Conservation (phyloP, 2,113 vertebrate genomes). For the Pelodiscus sinensis region DNA sequence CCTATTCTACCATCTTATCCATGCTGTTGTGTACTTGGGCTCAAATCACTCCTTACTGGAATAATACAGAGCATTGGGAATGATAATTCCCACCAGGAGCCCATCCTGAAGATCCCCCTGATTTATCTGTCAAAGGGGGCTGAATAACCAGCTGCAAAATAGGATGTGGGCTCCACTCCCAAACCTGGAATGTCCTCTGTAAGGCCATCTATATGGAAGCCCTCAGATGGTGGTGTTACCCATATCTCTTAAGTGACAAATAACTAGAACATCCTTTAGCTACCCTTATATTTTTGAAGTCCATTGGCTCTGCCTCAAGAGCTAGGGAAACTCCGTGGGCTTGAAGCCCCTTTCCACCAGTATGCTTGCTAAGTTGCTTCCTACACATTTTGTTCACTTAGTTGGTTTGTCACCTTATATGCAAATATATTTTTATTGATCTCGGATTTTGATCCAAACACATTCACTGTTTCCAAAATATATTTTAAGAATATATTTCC, state of each 20-base stretch:
- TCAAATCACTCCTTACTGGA: not conserved
- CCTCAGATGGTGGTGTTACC: not conserved
- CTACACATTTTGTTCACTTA: not conserved
- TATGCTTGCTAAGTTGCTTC: not conserved
- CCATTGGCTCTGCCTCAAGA: not conserved
- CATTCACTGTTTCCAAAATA: not conserved
- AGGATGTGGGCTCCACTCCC: not conserved
- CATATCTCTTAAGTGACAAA: not conserved
- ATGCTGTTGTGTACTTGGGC: not conserved
- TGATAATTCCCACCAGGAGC: rapidly evolving
- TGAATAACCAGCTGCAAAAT: not conserved
- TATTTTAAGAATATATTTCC: not conserved
- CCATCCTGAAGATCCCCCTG: not conserved
- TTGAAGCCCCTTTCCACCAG: not conserved
- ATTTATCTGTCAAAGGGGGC: not conserved
- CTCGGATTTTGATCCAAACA: not conserved
- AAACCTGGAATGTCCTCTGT: no score
- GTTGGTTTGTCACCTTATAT: not conserved
- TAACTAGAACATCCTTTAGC: not conserved
- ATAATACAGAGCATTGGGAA: not conserved
- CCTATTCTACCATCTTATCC: not conserved
- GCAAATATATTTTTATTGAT: not conserved
- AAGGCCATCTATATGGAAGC: no score
- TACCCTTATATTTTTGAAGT: not conserved
- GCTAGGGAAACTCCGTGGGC: not conserved